These are phyloP conservation scores for Osmerus mordax DNA, from an alignment of 2,113 vertebrate species.

Conservation along the genomic window DNA sequence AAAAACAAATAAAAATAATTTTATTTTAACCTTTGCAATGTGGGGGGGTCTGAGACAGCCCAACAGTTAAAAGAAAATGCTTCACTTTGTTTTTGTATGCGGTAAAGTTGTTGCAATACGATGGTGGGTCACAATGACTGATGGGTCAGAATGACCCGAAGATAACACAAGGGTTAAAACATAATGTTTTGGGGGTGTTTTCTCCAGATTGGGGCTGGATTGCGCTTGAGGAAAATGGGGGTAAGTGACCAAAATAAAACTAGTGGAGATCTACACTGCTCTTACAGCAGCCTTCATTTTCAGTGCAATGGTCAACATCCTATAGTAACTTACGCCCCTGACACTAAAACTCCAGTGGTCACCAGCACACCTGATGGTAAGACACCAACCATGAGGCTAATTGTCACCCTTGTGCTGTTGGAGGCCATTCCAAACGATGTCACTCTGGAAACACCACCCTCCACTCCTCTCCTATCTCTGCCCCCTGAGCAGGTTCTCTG, in stretches of 20 bases:
- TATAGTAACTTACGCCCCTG: neutral
- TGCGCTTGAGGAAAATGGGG: neutral
- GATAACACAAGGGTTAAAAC: too few species aligned
- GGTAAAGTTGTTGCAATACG: too few species aligned
- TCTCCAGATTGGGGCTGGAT: neutral
- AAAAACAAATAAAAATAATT: too few species aligned
- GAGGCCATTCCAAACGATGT: neutral
- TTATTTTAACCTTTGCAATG: too few species aligned
- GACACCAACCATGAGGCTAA: neutral
- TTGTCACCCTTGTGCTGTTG: neutral
- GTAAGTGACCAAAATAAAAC: neutral
- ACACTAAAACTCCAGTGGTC: neutral
- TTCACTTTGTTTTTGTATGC: too few species aligned
- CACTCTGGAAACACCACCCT: slow-evolving; percentile 16
- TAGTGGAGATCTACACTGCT: neutral
- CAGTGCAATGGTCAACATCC: neutral
- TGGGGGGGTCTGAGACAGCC: too few species aligned
- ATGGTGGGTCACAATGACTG: too few species aligned
- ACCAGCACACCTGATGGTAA: neutral
- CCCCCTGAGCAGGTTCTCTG: neutral
- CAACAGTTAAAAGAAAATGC: too few species aligned
- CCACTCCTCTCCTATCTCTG: neutral
- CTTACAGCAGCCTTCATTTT: neutral
- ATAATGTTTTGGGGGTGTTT: neutral
- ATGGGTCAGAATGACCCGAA: too few species aligned